A percentile compares a stretch with the other conserved stretches of the same genome.
Evolutionary conservation across 2,888 invertebrate species (phyloP).

Genomic region (Nycteola revayana): DNA sequence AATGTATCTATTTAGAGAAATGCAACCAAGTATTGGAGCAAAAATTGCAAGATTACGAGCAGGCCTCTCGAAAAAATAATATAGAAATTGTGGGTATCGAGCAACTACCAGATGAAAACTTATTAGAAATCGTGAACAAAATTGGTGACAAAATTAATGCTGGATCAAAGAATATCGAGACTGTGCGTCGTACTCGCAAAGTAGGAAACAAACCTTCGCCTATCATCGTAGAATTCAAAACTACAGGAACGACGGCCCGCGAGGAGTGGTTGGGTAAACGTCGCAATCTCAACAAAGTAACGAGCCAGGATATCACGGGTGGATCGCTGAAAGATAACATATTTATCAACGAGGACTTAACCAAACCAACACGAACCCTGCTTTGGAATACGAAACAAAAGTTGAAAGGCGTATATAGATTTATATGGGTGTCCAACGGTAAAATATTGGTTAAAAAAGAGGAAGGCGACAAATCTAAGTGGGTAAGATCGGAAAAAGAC

Average conservation of each 20-base stretch:
- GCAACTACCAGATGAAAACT: slow-evolving; percentile 3
- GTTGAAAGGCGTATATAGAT: neutral
- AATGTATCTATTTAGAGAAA: slow-evolving; percentile 2
- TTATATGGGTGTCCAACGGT: slow-evolving; percentile 5
- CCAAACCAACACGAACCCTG: neutral
- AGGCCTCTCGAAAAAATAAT: slow-evolving; percentile 1
- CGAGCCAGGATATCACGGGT: slow-evolving; percentile 2
- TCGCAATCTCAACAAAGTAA: slow-evolving; percentile 1
- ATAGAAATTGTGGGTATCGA: slow-evolving; percentile 5
- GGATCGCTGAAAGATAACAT: slow-evolving; percentile 4
- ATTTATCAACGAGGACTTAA: slow-evolving; percentile 5
- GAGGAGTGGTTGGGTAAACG: slow-evolving; percentile 5
- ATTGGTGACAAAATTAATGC: neutral
- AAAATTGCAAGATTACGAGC: slow-evolving; percentile 1
- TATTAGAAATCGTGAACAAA: neutral
- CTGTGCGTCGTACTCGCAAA: slow-evolving; percentile 1
- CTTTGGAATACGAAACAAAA: slow-evolving; percentile 4
- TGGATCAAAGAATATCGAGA: neutral
- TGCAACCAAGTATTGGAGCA: slow-evolving; percentile 2
- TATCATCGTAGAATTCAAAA: slow-evolving; percentile 2
- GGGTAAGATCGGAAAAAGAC: slow-evolving; percentile 2
- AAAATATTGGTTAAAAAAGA: slow-evolving; percentile 6
- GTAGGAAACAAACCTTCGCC: neutral
- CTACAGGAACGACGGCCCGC: slow-evolving; percentile 1
- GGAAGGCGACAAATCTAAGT: slow-evolving; percentile 1